A percentile compares a stretch with the other conserved stretches of the same genome.
Conservation (phyloP, 2,797 vertebrate genomes). For the Cryptoblepharus egeriae region DNA sequence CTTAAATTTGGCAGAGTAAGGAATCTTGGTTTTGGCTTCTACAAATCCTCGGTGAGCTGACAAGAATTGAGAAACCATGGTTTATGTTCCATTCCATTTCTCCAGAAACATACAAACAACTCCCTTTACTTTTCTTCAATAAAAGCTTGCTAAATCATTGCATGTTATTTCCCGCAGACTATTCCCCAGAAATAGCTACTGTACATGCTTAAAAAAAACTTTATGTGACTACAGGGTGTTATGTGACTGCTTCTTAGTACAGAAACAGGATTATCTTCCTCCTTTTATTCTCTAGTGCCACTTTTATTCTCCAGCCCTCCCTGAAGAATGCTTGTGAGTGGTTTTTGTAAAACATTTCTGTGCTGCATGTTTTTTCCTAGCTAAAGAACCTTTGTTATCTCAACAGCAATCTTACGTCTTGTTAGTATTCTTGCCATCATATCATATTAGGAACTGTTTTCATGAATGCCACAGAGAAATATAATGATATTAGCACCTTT, state of each 20-base stretch:
- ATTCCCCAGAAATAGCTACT: conserved; percentile 9
- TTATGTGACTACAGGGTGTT: background rate
- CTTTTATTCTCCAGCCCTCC: conserved; percentile 5
- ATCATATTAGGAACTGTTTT: conserved; percentile 73
- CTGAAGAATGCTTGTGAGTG: conserved; percentile 14
- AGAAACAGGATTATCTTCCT: background rate
- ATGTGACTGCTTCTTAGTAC: background rate
- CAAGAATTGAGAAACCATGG: background rate
- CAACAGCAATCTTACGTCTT: conserved; percentile 58
- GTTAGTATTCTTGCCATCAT: conserved; percentile 67
- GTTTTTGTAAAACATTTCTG: conserved; percentile 54
- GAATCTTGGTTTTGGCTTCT: conserved; percentile 29
- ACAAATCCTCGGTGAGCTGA: conserved; percentile 6
- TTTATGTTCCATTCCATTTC: background rate
- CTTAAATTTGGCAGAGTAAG: conserved; percentile 44
- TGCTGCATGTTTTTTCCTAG: background rate
- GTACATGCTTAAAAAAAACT: background rate
- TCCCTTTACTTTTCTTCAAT: background rate
- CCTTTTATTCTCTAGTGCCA: conserved; percentile 22
- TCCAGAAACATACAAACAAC: background rate
- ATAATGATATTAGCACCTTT: conserved; percentile 74
- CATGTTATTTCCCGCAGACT: background rate
- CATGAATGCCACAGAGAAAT: conserved; percentile 75
- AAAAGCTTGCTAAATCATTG: background rate
- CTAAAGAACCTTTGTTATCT: conserved; percentile 43